Percentiles rank a stretch among this genome's conserved stretches.
These are phyloP conservation scores for Drosophila ironensis DNA, from an alignment of 1,140 invertebrate species.

Conservation along the genomic window DNA sequence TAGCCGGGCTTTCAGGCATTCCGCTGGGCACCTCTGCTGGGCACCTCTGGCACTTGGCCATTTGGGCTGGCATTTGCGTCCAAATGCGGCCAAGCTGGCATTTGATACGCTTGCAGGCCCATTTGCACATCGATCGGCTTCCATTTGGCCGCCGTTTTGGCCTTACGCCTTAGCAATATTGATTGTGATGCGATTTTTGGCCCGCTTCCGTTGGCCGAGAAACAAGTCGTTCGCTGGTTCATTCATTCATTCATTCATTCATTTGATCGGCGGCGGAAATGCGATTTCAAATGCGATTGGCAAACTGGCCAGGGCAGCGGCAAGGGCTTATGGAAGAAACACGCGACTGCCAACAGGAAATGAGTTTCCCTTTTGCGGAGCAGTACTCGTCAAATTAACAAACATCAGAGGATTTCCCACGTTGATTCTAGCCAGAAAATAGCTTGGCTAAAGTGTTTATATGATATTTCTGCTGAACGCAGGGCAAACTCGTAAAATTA, in stretches of 20 bases:
- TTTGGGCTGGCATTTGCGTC: constrained; percentile 17
- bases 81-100: constrained; percentile 43
- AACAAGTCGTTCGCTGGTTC: too few relatives aligned
- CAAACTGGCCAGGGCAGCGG: too few relatives aligned
- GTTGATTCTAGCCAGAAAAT: too few relatives aligned
- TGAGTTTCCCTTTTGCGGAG: not conserved
- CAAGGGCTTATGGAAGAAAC: constrained; percentile 8
- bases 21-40: constrained; percentile 1
- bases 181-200: constrained; percentile 32
- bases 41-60: constrained; percentile 38
- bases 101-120: constrained; percentile 41
- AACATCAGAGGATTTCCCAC: not conserved
- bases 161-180: constrained; percentile 6
- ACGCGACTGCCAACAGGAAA: constrained; percentile 18
- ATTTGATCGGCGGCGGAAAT: not conserved
- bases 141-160: not conserved
- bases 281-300: not conserved
- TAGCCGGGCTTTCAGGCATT: constrained; percentile 9
- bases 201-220: constrained; percentile 34
- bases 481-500: too few relatives aligned
- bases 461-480: too few relatives aligned
- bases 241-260: too few relatives aligned
- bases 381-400: not conserved
- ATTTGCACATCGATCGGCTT: constrained; percentile 9
- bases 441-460: too few relatives aligned